These are phyloP conservation scores for Polyommatus icarus DNA, from an alignment of 2,888 invertebrate species.

Conservation along the genomic window DNA sequence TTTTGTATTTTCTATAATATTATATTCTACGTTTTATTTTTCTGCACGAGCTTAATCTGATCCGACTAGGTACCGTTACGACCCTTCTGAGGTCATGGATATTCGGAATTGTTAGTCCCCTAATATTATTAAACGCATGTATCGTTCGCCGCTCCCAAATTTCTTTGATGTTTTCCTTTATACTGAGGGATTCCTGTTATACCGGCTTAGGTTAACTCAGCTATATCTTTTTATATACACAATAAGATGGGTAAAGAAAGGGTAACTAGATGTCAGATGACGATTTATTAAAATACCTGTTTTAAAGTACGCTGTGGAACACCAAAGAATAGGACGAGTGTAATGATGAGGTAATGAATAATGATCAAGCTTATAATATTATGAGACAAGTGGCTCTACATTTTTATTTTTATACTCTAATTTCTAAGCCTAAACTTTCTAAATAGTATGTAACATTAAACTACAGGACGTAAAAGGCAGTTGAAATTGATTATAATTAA, in stretches of 20 bases:
- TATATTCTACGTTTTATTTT: background rate
- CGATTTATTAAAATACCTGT: too few species aligned
- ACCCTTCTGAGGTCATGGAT: slow-evolving; percentile 23
- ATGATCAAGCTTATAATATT: too few species aligned
- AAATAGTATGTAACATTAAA: background rate
- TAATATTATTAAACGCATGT: slow-evolving; percentile 29
- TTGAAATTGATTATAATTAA: background rate
- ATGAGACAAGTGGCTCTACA: too few species aligned
- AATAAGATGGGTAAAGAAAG: background rate
- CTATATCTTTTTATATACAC: background rate
- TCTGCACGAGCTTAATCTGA: background rate
- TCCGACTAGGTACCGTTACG: slow-evolving; percentile 1
- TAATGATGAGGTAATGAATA: too few species aligned
- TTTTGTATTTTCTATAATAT: background rate
- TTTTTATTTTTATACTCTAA: background rate
- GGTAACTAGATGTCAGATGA: too few species aligned
- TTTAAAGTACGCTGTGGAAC: too few species aligned
- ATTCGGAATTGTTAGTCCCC: slow-evolving; percentile 20
- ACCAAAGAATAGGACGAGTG: too few species aligned
- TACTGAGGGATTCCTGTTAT: background rate
- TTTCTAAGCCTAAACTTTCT: background rate
- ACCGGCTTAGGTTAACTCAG: background rate
- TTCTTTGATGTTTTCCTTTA: slow-evolving; percentile 22
- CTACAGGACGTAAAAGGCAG: background rate
- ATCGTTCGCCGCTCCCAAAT: slow-evolving; percentile 11